Base-by-base conservation (phyloP, 1,140 invertebrate genomes). In the Anastrepha obliqua region DNA sequence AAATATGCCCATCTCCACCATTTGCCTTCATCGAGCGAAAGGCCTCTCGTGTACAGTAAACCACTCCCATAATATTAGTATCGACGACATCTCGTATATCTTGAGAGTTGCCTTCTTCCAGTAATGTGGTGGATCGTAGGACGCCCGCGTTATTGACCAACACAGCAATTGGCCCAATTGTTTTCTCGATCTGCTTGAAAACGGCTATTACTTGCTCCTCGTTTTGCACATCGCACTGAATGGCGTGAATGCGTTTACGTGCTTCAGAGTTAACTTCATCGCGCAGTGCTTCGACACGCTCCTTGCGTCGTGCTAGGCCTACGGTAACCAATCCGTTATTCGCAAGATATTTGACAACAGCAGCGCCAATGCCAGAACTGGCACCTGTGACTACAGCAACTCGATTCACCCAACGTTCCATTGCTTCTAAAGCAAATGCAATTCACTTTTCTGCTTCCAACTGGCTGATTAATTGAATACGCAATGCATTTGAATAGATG, bases 121-220 rank as follows among this genome's bases (percentile, higher is more conserved):
- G 90, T 95, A 96, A 90, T 96, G 96, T 44, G 96, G 92, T 87
- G 95, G 93, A 6, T 96, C 93, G 78, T 0, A 92, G 89, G 0
- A 95, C 89, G 0, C 95, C 96, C 7, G 96, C 96, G 91, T 96
- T 96, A 90, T 97, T 97, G 59, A 97, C 93, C 51, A 96, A 93
- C 2, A 97, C 93, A 89, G 96, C 95, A 0, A 96, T 92, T 6
- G 94, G 94, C 17, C 95, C 95, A 87, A 95, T 92, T 11, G 94
- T 91, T 7, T 91, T 89, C 13, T 95, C 91, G 17, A 95, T 94
- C 93, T 94, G 94, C 67, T 94, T 91, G 90, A 96, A 96, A 87
- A 96, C 95, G 58, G 93, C 90, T 58, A 94, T 90, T 62, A 97
- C 94, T 47, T 96, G 95, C 1, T 93, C 91, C 88, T 95, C 95